Evolutionary conservation across 2,113 vertebrate species (phyloP).

Genomic region (Bubo scandiacus): DNA sequence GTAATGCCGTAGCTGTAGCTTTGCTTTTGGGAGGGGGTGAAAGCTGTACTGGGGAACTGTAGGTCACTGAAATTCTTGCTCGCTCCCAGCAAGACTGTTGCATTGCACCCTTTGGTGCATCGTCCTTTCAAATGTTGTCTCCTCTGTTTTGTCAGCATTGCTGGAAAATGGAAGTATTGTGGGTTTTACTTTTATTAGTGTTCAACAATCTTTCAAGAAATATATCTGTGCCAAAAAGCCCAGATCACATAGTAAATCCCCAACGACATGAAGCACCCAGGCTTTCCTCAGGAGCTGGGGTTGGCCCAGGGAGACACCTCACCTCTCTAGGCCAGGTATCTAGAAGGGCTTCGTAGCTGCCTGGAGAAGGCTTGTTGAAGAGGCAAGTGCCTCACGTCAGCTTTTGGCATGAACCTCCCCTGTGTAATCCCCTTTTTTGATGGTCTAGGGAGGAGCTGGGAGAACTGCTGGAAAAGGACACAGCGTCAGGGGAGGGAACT

Average conservation of each 20-base stretch:
- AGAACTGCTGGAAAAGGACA: not conserved
- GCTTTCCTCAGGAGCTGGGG: not conserved
- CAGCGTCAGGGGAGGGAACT: not conserved
- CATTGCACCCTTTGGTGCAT: not conserved
- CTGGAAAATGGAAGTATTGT: not conserved
- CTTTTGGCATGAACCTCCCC: fast-evolving
- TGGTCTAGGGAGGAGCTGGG: not conserved
- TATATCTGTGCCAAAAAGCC: not conserved
- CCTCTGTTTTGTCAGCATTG: not conserved
- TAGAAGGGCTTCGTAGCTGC: not conserved
- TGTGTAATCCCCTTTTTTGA: not conserved
- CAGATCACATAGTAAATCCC: not conserved
- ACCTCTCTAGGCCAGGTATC: not conserved
- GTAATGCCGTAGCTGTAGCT: constrained; percentile 13
- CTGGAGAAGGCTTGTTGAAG: not conserved
- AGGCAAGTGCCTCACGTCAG: not conserved
- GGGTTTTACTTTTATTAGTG: fast-evolving
- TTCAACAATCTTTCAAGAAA: not conserved
- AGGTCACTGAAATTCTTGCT: not conserved
- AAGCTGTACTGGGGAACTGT: not conserved
- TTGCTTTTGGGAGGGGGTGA: not conserved
- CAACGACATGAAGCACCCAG: not conserved
- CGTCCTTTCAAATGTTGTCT: not conserved
- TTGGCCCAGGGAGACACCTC: not conserved
- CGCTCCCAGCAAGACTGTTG: not conserved